A percentile compares a stretch with the other conserved stretches of the same genome.
Evolutionary conservation across 2,888 invertebrate species (phyloP).

Genomic region (Cremastobaeus sp.): DNA sequence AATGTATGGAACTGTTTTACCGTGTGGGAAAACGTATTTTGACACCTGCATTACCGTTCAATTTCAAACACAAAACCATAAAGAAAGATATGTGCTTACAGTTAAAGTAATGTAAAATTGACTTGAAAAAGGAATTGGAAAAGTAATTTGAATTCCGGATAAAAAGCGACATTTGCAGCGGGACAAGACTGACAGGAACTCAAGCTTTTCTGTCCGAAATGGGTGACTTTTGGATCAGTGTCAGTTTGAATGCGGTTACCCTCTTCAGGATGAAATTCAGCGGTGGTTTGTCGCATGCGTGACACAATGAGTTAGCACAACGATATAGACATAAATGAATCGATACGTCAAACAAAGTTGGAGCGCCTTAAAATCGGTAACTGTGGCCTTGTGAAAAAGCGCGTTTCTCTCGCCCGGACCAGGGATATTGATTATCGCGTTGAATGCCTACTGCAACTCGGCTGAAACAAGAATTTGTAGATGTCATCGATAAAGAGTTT

Average conservation of each 20-base stretch:
- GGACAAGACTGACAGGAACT: conserved; percentile 4
- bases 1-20: no score
- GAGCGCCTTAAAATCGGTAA: background rate
- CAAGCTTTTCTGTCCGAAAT: background rate
- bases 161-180: background rate
- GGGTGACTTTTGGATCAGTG: conserved; percentile 5
- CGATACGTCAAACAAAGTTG: conserved; percentile 1
- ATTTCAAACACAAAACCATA: no score
- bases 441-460: no score
- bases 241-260: conserved; percentile 8
- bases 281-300: conserved; percentile 5
- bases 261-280: conserved; percentile 13
- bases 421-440: background rate
- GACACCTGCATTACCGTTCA: no score
- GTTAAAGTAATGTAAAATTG: no score
- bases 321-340: conserved; percentile 3
- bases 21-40: no score
- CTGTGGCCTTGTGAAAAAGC: no score
- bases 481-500: conserved; percentile 25
- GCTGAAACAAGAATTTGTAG: conserved; percentile 4
- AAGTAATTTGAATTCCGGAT: conserved; percentile 2
- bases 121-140: no score
- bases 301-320: background rate
- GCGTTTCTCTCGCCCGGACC: background rate
- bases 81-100: no score